Percentiles rank a stretch among this genome's conserved stretches.
phyloP scores from a whole-genome alignment of 2,797 vertebrate species.

The Coilia nasus region DNA sequence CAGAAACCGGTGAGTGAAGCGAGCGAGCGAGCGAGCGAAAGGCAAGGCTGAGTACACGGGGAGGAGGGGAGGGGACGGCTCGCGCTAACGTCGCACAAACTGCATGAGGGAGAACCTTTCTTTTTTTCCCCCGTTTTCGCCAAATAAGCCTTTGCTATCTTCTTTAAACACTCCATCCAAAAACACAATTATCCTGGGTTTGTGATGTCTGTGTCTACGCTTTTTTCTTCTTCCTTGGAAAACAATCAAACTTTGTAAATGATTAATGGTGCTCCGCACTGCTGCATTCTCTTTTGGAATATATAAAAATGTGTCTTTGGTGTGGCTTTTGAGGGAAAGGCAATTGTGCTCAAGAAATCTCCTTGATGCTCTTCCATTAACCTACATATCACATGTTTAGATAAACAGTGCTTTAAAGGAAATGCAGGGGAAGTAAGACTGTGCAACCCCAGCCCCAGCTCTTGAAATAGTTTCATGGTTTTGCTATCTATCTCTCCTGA shows the following conservation, averaged over 20 bases:
- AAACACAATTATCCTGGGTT: constrained; percentile 74
- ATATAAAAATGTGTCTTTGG: constrained; percentile 67
- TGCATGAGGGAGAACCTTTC: constrained; percentile 71
- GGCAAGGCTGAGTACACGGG: constrained; percentile 3
- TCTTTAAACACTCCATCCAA: constrained; percentile 67
- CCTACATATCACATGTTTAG: constrained; percentile 75
- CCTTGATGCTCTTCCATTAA: constrained; percentile 79
- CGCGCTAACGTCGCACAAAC: constrained; percentile 71
- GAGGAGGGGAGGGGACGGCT: constrained; percentile 42
- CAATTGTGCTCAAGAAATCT: constrained; percentile 77
- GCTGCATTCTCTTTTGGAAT: constrained; percentile 76
- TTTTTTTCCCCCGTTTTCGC: constrained; percentile 65
- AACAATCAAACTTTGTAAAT: constrained; percentile 82
- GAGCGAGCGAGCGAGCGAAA: constrained; percentile 42
- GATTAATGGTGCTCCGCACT: constrained; percentile 74
- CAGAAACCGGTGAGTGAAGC: constrained; percentile 85
- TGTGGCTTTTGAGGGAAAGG: constrained; percentile 73
- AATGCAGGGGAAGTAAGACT: constrained; percentile 34
- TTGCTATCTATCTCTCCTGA: neutral
- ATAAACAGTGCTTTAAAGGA: constrained; percentile 65
- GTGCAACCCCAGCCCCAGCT: neutral
- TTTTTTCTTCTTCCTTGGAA: constrained; percentile 68
- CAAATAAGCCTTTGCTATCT: constrained; percentile 71
- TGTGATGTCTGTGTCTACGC: constrained; percentile 69
- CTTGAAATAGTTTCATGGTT: constrained; percentile 9